These are phyloP conservation scores for Peromyscus californicus DNA, from an alignment of 2,113 vertebrate species.

Conservation along the genomic window DNA sequence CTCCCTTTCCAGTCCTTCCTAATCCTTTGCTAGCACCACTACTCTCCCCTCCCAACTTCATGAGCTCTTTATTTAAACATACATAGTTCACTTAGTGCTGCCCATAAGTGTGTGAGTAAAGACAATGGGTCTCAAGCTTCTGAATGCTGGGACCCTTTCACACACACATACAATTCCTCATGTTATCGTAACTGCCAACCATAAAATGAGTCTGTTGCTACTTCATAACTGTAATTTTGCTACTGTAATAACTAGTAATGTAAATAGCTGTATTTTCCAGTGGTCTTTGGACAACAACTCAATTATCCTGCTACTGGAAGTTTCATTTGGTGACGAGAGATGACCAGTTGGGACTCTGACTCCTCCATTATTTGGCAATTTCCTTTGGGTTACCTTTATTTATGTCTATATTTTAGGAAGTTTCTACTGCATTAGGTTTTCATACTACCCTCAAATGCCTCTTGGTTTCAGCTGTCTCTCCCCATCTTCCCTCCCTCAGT, in stretches of 20 bases:
- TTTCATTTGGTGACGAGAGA: not conserved
- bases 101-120: not conserved
- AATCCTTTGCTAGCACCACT: not conserved
- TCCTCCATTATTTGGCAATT: not conserved
- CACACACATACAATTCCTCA: too few species aligned
- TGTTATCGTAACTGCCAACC: not conserved
- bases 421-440: not conserved
- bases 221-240: not conserved
- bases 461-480: not conserved
- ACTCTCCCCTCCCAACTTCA: not conserved
- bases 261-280: not conserved
- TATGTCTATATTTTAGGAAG: not conserved
- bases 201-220: not conserved
- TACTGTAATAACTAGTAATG: too few species aligned
- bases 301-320: not conserved
- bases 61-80: not conserved
- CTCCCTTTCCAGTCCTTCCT: not conserved
- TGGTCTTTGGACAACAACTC: not conserved
- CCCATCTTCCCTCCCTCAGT: not conserved
- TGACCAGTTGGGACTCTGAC: not conserved
- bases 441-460: not conserved
- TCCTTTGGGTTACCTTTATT: not conserved
- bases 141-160: not conserved
- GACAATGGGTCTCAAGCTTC: too few species aligned
- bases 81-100: not conserved